Percentiles rank a stretch among this genome's conserved stretches.
Conservation (phyloP, 2,797 vertebrate species). For the Sus cebifrons region DNA sequence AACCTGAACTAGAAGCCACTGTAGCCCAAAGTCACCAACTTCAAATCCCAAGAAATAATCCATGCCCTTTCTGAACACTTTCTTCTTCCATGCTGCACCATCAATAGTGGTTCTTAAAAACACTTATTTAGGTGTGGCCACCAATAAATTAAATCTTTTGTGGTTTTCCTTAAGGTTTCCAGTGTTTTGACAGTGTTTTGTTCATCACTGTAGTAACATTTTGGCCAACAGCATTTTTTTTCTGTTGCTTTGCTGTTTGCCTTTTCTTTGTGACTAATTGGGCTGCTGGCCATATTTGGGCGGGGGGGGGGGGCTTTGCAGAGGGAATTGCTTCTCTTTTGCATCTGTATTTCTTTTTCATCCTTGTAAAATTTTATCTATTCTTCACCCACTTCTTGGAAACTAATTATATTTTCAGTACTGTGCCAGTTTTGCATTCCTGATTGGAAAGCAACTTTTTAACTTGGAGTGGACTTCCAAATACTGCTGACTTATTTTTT, state of each 20-base stretch:
- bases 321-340: slow-evolving; percentile 65
- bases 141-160: slow-evolving; percentile 51
- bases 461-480: slow-evolving; percentile 42
- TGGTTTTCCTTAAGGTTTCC: slow-evolving; percentile 73
- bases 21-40: not conserved
- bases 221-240: slow-evolving; percentile 66
- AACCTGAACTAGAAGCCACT: slow-evolving; percentile 12
- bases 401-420: slow-evolving; percentile 65
- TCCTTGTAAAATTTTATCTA: not conserved
- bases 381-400: slow-evolving; percentile 54
- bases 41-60: slow-evolving; percentile 27
- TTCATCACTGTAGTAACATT: slow-evolving; percentile 75
- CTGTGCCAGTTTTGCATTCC: slow-evolving; percentile 69
- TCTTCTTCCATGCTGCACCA: not conserved
- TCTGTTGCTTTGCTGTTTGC: slow-evolving; percentile 69
- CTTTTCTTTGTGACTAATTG: slow-evolving; percentile 72
- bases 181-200: slow-evolving; percentile 81
- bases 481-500: slow-evolving; percentile 22
- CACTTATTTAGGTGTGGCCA: slow-evolving; percentile 44
- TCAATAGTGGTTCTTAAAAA: not conserved
- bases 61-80: slow-evolving; percentile 17
- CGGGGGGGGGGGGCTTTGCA: not conserved
- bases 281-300: slow-evolving; percentile 56
- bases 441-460: slow-evolving; percentile 51
- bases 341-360: slow-evolving; percentile 58